Conservation (phyloP, 2,888 invertebrate genomes). For the Sinotaia quadrata region DNA sequence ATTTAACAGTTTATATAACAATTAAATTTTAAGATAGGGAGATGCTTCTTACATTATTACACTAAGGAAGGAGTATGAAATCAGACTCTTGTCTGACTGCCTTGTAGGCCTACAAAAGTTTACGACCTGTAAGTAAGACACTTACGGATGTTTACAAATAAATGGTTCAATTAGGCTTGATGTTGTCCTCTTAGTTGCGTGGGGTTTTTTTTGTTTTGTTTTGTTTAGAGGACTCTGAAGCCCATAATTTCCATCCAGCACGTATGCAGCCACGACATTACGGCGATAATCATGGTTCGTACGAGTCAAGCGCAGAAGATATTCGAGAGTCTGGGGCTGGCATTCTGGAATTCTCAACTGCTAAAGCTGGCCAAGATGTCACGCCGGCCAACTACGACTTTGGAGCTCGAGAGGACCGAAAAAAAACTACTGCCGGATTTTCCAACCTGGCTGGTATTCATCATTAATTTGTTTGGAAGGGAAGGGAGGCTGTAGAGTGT, state of each 20-base stretch:
- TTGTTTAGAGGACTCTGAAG: constrained; percentile 29
- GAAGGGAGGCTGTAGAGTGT: not conserved
- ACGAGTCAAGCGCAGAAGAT: constrained; percentile 68
- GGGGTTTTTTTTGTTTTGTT: not conserved
- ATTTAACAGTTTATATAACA: too few relatives aligned
- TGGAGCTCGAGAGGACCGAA: constrained; percentile 54
- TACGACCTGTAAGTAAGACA: too few relatives aligned
- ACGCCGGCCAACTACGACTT: constrained; percentile 85
- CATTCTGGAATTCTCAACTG: constrained; percentile 85
- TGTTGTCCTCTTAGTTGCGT: too few relatives aligned
- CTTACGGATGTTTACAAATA: too few relatives aligned
- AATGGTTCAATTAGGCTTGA: too few relatives aligned
- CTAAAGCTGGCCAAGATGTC: constrained; percentile 89
- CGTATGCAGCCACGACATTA: constrained; percentile 54
- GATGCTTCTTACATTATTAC: too few relatives aligned
- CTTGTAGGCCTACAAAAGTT: too few relatives aligned
- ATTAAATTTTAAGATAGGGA: too few relatives aligned
- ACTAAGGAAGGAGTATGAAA: too few relatives aligned
- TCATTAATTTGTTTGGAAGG: not conserved
- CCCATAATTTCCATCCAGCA: constrained; percentile 48
- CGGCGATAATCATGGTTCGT: constrained; percentile 61
- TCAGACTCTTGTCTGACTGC: too few relatives aligned
- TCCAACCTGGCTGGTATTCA: constrained; percentile 59
- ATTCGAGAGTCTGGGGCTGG: constrained; percentile 71
- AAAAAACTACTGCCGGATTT: constrained; percentile 53